Base-by-base conservation (phyloP, 2,797 vertebrate species). In the Botia kubotai region DNA sequence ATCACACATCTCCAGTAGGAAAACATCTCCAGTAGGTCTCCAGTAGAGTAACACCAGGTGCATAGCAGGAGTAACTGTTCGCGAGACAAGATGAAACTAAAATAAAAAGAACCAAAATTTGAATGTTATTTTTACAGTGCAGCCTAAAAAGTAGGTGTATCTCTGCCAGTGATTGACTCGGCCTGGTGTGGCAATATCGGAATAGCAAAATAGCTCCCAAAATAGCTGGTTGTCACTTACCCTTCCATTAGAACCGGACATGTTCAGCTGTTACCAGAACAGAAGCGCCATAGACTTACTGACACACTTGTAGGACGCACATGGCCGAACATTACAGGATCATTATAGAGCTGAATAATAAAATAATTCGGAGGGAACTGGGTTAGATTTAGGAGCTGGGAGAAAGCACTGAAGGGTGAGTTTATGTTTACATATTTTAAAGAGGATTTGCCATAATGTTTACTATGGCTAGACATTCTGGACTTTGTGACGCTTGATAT, bases 201-300 rank as follows among this genome's bases (percentile, higher is more conserved):
- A 46, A 76, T 43, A 77, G 84, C 81, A 90, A 90, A 89, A 87
- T 73, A 82, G 77, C 70, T 79, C 67, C 91, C 89, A 93, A 93
- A 93, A 97, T 96, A 97, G 92, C 87, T 29, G 2, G 70, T 72
- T 84, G 89, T 89, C 87, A 89, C 90, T 89, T 88, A 83, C 91
- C 88, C 89, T 85, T 89, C 92, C 94, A 87, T 66, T 89, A 88
- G 85, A 74, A 46, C 76, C 79, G 73, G 89, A 88, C 89, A 92
- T 92, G 94, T 93, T 94, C 95, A 95, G 95, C 94, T 95, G 95
- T 94, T 87, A 82, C 83, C 68, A 66, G 84, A 80, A 84, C 79
- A 87, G 87, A 62, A 90, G 83, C 75, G 75, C 78, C 82, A 83
- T 50, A 84, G 81, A 60, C 87, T 84, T 76, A 91, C 82, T 83